Conservation (phyloP, 2,797 vertebrate species). For the Xerus rutilus region DNA sequence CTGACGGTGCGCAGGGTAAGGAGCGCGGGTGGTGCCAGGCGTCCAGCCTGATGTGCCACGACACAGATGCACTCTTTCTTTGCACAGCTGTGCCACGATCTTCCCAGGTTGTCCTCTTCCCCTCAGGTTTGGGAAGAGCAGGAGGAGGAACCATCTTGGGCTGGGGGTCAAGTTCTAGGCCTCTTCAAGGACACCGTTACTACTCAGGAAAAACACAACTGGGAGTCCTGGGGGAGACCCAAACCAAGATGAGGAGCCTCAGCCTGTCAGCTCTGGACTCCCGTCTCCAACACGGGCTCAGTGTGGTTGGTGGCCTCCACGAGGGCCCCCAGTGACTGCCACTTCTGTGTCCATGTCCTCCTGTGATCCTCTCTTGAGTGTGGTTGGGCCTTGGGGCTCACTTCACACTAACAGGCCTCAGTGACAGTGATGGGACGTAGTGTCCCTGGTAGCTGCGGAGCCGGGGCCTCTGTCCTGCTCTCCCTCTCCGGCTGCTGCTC, state of each 20-base stretch:
- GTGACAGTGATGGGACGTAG: background rate
- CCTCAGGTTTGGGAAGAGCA: background rate
- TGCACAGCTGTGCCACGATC: background rate
- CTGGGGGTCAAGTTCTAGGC: background rate
- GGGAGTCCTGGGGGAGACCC: background rate
- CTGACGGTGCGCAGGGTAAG: background rate
- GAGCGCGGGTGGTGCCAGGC: background rate
- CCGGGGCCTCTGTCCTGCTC: too few species aligned
- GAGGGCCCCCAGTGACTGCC: fast-evolving
- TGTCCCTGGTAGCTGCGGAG: too few species aligned
- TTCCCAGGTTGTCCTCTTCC: background rate
- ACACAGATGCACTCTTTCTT: background rate
- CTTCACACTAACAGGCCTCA: fast-evolving
- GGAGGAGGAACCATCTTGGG: background rate
- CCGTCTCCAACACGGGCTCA: fast-evolving
- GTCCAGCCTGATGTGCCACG: background rate
- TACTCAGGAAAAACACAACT: background rate
- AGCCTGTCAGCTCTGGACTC: background rate
- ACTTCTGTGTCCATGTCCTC: fast-evolving
- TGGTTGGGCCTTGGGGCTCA: fast-evolving
- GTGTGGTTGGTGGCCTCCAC: background rate
- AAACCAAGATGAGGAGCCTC: background rate
- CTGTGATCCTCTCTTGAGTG: fast-evolving
- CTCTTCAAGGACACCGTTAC: background rate
- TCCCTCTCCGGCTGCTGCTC: too few species aligned